Evolutionary conservation across 2,888 invertebrate species (phyloP), one percentile per base, ranked within the genome.

Genomic region (Epistrophe grossulariae): DNA sequence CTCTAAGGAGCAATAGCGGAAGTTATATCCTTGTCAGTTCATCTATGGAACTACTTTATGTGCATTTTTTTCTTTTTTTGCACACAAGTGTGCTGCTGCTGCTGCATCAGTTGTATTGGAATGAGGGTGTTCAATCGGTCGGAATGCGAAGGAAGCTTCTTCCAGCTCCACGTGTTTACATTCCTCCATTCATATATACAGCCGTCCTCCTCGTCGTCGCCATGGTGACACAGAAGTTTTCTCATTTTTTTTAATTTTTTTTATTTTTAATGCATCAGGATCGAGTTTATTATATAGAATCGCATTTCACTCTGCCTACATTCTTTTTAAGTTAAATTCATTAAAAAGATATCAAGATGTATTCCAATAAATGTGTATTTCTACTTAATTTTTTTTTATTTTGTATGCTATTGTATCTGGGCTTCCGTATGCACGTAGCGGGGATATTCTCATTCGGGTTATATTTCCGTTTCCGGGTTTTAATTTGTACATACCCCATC

Each of bases 1-100:
- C 78, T 78, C 55, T 24, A 43, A 70, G 80, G 70, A 81, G 81
- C 80, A 80, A 80, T 84, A 68, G 76, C 80, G 77, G 81, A 81
- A 81, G 78, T 78, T 85, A 78, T 84, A 81, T 85, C 81, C 81
- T 81, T 81, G 81, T 78, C 81, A 70, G 55, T 73, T 81, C 68
- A 78, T 84, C 77, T 73, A n/a, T 48, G 64, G 45, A 64, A 71
- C 73, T 84, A 62, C 71, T 79, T 79, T 73, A 76, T 64, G 73
- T 79, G 70, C 15, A 79, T 5, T 70, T 52, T 73, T 59, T 79
- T 11, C 9, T 35, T 8, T 40, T 62, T 73, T 28, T 79, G 24
- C 40, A 77, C n/a, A 55, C 40, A 70, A 70, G 55, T 59, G 74
- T 31, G n/a, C 24, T 19, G 5, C 13, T 71, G 31, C 1, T 45